Base-by-base conservation (phyloP, 2,888 invertebrate genomes). In the Cepaea hortensis region DNA sequence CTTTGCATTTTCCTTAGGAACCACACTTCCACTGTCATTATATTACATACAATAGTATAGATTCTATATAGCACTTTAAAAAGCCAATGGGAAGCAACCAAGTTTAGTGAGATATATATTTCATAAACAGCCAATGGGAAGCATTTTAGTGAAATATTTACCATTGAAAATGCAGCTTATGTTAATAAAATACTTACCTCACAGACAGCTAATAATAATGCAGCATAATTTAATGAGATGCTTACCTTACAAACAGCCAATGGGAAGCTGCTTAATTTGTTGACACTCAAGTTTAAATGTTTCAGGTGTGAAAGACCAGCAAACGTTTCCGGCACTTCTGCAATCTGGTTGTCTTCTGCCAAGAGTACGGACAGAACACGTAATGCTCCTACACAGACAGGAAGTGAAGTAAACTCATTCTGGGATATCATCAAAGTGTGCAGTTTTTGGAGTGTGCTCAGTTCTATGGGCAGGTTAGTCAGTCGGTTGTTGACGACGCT, bases 401-500 rank as follows among this genome's bases (percentile, higher is more conserved):
- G 93, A 6, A 93, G 88, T 0, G 61, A 83, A 18, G 90, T 88
- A 85, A 93, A 91, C n/a, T 89, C 89, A 86, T 92, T 92, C 48
- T 92, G 91, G 35, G 90, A 90, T n/a, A 94, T 88, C 77, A 91
- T 88, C 23, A 94, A 87, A 18, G 91, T 92, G 81, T 90, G 90
- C 84, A 93, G 89, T 50, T 89, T 90, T 79, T 91, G 90, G 62
- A 94, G 82, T 87, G 92, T 92, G 86, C 91, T 92, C 18, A 94
- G 88, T 85, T 94, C 94, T 9, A 93, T 91, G 0, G 94, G 93
- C 72, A 94, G 90, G 75, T 88, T 87, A 9, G 90, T 89, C 76
- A 94, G 87, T 20, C 90, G 88, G 88, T 94, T 94, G 77, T 92
- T 91, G 68, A 90, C 82, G 48, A 93, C 87, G 88, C 92, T 93